Percentiles rank a stretch among this genome's conserved stretches.
These are phyloP conservation scores for Mastomys natalensis DNA, from an alignment of 2,113 vertebrate species.

Conservation along the genomic window DNA sequence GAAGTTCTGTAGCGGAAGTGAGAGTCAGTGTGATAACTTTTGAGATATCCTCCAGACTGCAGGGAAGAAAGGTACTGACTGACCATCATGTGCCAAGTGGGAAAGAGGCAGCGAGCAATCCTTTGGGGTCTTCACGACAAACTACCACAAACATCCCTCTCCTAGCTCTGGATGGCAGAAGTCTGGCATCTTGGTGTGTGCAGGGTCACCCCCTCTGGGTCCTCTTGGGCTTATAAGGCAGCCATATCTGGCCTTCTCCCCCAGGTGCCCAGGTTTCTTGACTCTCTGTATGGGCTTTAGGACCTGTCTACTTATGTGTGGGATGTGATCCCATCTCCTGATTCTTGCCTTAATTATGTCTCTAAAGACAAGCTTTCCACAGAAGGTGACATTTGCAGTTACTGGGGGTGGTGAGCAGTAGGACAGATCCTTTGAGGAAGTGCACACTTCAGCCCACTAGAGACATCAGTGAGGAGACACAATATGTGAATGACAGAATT, in stretches of 20 bases:
- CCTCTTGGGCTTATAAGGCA: not conserved
- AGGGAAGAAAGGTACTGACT: not conserved
- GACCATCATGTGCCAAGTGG: too few species aligned
- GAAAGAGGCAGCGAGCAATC: not conserved
- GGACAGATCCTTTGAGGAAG: not conserved
- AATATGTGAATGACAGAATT: not conserved
- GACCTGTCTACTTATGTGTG: not conserved
- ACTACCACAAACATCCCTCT: not conserved
- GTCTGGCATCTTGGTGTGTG: not conserved
- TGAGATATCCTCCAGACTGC: not conserved
- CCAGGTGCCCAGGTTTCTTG: not conserved
- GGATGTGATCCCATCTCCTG: not conserved
- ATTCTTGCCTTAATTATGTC: not conserved
- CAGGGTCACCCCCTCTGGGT: not conserved
- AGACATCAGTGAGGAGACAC: not conserved
- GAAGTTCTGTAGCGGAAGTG: not conserved
- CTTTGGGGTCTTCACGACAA: not conserved
- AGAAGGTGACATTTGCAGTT: conserved; percentile 2
- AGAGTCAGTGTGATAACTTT: not conserved
- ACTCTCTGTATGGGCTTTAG: not conserved
- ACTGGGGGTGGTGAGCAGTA: not conserved
- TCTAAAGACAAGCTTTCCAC: not conserved
- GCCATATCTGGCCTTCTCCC: not conserved
- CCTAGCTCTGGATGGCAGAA: not conserved
- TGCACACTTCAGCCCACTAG: not conserved